Percentiles rank a stretch among this genome's conserved stretches.
Conservation (phyloP, 2,797 vertebrate species). For the Ptychobarbus kaznakovi region DNA sequence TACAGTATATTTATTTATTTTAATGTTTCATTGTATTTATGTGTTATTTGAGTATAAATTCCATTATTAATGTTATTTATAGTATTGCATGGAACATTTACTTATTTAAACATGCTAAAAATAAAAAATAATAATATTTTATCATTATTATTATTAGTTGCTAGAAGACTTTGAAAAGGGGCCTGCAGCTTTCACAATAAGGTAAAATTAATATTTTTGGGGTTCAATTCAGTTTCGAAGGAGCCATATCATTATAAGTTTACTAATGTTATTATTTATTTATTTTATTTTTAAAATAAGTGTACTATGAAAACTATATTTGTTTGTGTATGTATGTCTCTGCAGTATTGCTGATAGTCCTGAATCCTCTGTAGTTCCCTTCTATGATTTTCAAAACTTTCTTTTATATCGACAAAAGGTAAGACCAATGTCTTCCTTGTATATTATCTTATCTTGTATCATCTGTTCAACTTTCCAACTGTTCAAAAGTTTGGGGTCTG, state of each 20-base stretch:
- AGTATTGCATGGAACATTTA: neutral
- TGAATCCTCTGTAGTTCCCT: conserved; percentile 70
- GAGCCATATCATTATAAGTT: neutral
- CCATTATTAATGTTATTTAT: neutral
- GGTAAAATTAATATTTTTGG: conserved; percentile 77
- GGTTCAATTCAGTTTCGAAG: neutral
- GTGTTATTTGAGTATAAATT: neutral
- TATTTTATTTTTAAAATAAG: neutral
- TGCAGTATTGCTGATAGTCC: conserved; percentile 90
- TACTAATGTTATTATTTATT: neutral
- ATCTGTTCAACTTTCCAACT: neutral
- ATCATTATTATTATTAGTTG: conserved; percentile 76
- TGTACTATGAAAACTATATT: neutral
- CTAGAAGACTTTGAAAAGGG: conserved; percentile 94
- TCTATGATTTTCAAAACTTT: conserved; percentile 94
- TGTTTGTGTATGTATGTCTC: conserved; percentile 38
- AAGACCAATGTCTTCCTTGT: conserved; percentile 50
- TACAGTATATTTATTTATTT: too few species aligned
- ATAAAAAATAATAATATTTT: too few species aligned
- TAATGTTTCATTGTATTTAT: neutral
- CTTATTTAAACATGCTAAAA: neutral
- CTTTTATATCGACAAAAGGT: conserved; percentile 91
- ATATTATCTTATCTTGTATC: neutral
- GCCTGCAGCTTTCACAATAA: conserved; percentile 91
- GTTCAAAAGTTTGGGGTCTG: neutral